Conservation (phyloP, 2,888 invertebrate genomes). For the Zaprionus obscuricornis region DNA sequence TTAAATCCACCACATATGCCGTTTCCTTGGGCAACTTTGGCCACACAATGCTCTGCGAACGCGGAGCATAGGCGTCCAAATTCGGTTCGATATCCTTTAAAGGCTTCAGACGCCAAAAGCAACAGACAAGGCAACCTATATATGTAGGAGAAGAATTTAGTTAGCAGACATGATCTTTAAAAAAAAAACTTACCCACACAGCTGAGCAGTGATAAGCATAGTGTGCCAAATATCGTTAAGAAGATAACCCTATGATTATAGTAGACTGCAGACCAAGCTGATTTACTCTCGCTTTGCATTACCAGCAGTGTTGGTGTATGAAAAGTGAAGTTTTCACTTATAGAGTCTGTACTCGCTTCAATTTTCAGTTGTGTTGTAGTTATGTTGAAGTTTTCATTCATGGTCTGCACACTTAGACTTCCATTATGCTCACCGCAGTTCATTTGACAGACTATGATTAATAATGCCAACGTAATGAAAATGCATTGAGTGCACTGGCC, state of each 20-base stretch:
- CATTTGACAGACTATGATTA: conserved; percentile 42
- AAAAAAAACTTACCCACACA: conserved; percentile 46
- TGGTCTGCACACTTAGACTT: too few species aligned
- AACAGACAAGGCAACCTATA: conserved; percentile 49
- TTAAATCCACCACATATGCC: conserved; percentile 51
- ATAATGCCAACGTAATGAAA: conserved; percentile 47
- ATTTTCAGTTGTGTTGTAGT: conserved; percentile 1
- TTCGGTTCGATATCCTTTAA: conserved; percentile 5
- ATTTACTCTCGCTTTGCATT: too few species aligned
- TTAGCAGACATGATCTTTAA: background rate
- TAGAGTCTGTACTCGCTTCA: too few species aligned
- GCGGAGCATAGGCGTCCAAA: conserved; percentile 60
- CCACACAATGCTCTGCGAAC: conserved; percentile 67
- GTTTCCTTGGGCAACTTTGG: conserved; percentile 50
- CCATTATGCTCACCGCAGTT: too few species aligned
- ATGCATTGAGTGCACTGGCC: conserved; percentile 48
- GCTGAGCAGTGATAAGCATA: conserved; percentile 32
- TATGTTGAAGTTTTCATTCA: background rate
- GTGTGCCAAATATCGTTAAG: conserved; percentile 27
- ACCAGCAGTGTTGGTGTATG: conserved; percentile 4
- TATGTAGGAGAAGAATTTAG: background rate
- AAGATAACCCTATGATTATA: conserved; percentile 31
- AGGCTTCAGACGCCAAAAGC: conserved; percentile 29
- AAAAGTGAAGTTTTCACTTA: conserved; percentile 5
- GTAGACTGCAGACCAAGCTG: conserved; percentile 14